Base-by-base conservation (phyloP, 2,113 vertebrate species). In the Lanius ludovicianus region DNA sequence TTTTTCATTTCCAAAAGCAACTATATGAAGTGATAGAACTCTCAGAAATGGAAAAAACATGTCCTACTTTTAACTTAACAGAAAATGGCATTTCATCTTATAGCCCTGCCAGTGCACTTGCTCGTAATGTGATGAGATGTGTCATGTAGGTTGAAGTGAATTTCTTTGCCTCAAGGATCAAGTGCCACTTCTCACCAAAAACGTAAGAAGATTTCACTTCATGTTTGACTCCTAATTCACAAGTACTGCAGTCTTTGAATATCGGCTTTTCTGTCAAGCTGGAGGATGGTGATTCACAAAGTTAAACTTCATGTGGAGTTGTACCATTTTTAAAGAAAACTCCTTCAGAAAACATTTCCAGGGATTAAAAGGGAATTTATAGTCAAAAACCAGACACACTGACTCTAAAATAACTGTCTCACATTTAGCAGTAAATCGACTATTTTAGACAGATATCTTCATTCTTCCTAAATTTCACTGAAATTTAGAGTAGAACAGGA, bases 161-260 rank as follows among this genome's bases (percentile, higher is more conserved):
- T 87, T 95, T 93, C 53, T 87, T 84, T 94, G 80, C 86, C 80
- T 93, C 77, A 35, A 87, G 89, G 80, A 93, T 96, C 92, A 95
- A 94, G 52, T 92, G 80, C 60, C 84, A 84, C 60, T 96, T 93
- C 80, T 92, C 68, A 93, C 85, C 35, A 87, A 81, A 94, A 94
- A 75, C 0, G 0, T 87, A 92, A 95, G 83, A 91, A 91, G 84
- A 90, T 96, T 96, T 94, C 77, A 65, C 49, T 78, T 92, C 65
- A 65, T 92, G 64, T 96, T 94, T 90, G 86, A 83, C 31, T 90
- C 77, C 52, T 90, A 89, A 92, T 90, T 95, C 93, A 84, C 77
- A 89, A 87, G 52, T 37, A 56, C 62, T n/a, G 33, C 22, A 63
- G 83, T 42, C 76, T 84, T 86, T 84, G 73, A 89, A 87, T 92